Base-by-base conservation (phyloP, 53 echinoderm and acorn worm species). In the Astropecten irregularis region DNA sequence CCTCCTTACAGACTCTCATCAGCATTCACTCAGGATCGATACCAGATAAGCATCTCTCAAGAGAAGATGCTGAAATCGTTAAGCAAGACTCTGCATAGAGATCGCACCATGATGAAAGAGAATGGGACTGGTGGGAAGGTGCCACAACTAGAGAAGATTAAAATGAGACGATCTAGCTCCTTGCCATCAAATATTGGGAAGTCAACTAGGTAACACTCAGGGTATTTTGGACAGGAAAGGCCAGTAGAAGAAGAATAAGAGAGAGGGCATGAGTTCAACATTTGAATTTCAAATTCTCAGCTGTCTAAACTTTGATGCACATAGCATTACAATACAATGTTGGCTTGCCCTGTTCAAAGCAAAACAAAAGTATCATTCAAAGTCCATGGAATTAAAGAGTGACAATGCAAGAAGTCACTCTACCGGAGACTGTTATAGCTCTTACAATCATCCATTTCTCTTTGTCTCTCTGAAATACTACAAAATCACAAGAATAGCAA, bases 41-140 rank as follows among this genome's bases (percentile, higher is more conserved):
- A 62, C 22, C 71, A 84, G 62, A 68, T 84, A 25, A 63, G 56
- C 25, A 84, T 84, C 49, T 84, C 84, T 7, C 56, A 40, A 18
- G 84, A 84, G 5, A 84, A 84, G 63, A 84, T 84, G 84, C 69
- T 49, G 40, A 84, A 72, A 63, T 84, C 84, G 11, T 49, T 84
- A n/a, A 61, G 11, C 0, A 72, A 71, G 62, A 71, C 72, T 47
- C 29, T 84, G 19, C 69, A 27, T n/a, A 71, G 84, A 49, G 84
- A 84, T 57, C 37, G 56, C 57, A 57, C 74, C 58, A 38, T 57
- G 57, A 74, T 74, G 74, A 74, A 57, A 57, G 56, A 56, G 23
- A 74, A 38, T n/a, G 14, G 38, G 5, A 18, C 34, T 19, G 35
- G 37, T 55, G 28, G 56, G 3, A 55, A 74, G 40, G 57, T 55